Conservation (phyloP, 2,113 vertebrate species). For the Microcebus ravelobensis region DNA sequence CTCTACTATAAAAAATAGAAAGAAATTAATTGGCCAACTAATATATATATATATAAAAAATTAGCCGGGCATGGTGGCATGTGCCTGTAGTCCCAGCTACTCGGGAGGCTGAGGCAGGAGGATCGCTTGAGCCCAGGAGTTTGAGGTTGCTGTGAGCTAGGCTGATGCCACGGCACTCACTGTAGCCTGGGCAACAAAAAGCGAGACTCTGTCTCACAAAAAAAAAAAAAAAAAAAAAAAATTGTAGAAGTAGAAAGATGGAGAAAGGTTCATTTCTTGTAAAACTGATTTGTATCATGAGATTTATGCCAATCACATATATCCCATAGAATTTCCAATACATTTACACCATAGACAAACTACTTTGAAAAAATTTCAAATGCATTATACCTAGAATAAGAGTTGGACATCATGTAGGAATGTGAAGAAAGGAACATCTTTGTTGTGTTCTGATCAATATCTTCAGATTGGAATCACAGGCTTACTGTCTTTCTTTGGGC, state of each 20-base stretch:
- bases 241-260: not conserved
- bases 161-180: too few relatives aligned
- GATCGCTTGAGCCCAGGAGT: too few relatives aligned
- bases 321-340: not conserved
- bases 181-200: too few relatives aligned
- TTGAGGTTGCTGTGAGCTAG: too few relatives aligned
- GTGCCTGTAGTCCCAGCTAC: too few relatives aligned
- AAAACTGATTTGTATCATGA: not conserved
- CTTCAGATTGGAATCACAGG: conserved; percentile 51
- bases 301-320: not conserved
- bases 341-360: not conserved
- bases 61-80: too few relatives aligned
- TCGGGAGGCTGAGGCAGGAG: too few relatives aligned
- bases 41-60: too few relatives aligned
- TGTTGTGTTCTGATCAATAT: conserved; percentile 51
- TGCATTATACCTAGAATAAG: conserved; percentile 4
- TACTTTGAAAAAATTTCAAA: not conserved
- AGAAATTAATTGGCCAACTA: too few relatives aligned
- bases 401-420: not conserved
- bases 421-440: conserved; percentile 38
- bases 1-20: too few relatives aligned
- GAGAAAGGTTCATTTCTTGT: not conserved
- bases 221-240: not conserved
- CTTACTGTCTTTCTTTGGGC: conserved; percentile 11
- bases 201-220: too few relatives aligned